These are phyloP conservation scores for Paramacrobiotus metropolitanus DNA, from an alignment of 1,140 invertebrate species.

Conservation along the genomic window DNA sequence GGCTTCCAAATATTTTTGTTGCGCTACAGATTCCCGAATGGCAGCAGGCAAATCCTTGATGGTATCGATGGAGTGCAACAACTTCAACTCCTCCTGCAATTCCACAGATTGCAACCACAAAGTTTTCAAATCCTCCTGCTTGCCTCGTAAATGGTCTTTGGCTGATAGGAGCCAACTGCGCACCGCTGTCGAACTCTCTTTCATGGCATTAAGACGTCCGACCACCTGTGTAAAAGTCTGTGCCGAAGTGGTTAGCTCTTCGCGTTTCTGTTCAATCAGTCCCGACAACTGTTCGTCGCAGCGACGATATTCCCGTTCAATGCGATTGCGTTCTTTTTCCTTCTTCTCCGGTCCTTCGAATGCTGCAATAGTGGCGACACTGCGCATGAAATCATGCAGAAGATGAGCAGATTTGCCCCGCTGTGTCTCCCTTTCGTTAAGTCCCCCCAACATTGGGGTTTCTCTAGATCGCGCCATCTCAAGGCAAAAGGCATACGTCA, in stretches of 20 bases:
- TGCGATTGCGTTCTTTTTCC: background rate
- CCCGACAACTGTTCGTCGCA: background rate
- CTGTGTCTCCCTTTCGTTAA: no score
- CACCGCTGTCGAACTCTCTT: background rate
- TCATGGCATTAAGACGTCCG: background rate
- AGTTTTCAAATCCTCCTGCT: background rate
- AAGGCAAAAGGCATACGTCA: no score
- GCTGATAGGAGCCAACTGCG: background rate
- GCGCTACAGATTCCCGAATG: background rate
- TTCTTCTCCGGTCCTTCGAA: conserved; percentile 3
- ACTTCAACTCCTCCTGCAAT: background rate
- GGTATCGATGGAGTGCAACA: background rate
- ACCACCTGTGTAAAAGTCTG: background rate
- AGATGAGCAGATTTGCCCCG: background rate
- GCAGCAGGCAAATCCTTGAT: background rate
- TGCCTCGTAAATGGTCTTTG: background rate
- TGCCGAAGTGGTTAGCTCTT: background rate
- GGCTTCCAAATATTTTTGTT: background rate
- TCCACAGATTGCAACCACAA: background rate
- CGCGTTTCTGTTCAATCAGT: conserved; percentile 2
- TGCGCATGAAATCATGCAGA: conserved; percentile 1
- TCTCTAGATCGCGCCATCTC: no score
- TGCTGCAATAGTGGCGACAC: conserved; percentile 1
- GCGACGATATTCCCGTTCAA: background rate
- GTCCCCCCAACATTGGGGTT: no score